phyloP scores from a whole-genome alignment of 1,140 invertebrate species.

The Drosophila parvula region DNA sequence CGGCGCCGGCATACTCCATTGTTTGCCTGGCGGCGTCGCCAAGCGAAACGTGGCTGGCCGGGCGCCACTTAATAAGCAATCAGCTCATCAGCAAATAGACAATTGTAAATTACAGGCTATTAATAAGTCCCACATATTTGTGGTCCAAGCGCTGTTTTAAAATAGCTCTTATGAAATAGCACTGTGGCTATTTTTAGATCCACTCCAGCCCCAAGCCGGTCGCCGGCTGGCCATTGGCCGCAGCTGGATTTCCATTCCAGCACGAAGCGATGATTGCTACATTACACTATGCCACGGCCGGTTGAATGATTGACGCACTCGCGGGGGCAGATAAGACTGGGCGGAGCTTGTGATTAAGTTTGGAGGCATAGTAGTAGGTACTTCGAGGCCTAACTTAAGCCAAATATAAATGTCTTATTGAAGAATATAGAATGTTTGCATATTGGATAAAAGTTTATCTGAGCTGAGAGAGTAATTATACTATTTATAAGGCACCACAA shows the following conservation, averaged over 20 bases:
- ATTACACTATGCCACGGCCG: slow-evolving; percentile 16
- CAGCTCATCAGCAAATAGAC: slow-evolving; percentile 54
- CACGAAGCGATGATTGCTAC: slow-evolving; percentile 34
- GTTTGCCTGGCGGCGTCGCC: slow-evolving; percentile 58
- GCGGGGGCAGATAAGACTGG: background rate
- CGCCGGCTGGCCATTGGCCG: slow-evolving; percentile 60
- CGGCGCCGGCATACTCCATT: slow-evolving; percentile 51
- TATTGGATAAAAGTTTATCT: background rate
- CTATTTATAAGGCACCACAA: too few species aligned
- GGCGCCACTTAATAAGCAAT: slow-evolving; percentile 79
- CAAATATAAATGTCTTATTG: too few species aligned
- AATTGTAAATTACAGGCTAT: slow-evolving; percentile 69
- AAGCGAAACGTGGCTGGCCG: slow-evolving; percentile 61
- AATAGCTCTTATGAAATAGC: slow-evolving; percentile 74
- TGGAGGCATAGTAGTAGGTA: too few species aligned
- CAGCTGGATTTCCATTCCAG: slow-evolving; percentile 20
- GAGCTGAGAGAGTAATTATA: too few species aligned
- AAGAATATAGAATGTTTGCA: background rate
- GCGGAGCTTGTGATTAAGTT: background rate
- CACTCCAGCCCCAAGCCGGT: slow-evolving; percentile 26
- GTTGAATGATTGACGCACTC: background rate
- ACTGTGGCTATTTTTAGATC: slow-evolving; percentile 61
- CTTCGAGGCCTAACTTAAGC: too few species aligned
- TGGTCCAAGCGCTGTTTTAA: slow-evolving; percentile 58
- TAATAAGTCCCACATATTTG: slow-evolving; percentile 67